A percentile compares a stretch with the other conserved stretches of the same genome.
phyloP scores from a whole-genome alignment of 2,888 invertebrate species.

The Tachina lurida region DNA sequence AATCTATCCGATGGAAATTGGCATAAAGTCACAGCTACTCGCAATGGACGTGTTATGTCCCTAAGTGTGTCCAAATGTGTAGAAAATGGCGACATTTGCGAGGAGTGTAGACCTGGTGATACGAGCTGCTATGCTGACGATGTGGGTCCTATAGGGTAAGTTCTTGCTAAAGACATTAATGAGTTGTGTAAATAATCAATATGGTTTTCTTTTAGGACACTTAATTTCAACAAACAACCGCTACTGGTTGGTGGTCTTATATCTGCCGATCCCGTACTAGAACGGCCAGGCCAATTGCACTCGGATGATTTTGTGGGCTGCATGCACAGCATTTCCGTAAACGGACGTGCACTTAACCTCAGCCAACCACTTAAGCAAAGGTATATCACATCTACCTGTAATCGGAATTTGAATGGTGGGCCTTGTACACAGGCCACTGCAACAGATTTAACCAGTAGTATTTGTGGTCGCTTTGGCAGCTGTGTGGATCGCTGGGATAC shows the following conservation, averaged over 20 bases:
- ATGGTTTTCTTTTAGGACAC: constrained; percentile 86
- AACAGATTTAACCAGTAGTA: constrained; percentile 80
- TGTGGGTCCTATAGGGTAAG: constrained; percentile 94
- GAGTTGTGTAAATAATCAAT: not conserved
- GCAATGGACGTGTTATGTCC: constrained; percentile 94
- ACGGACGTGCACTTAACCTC: constrained; percentile 92
- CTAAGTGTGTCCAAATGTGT: constrained; percentile 91
- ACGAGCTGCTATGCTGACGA: constrained; percentile 92
- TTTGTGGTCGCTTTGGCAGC: constrained; percentile 86
- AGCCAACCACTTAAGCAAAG: constrained; percentile 89
- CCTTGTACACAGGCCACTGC: constrained; percentile 84
- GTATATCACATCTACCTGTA: constrained; percentile 90
- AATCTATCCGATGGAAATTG: constrained; percentile 93
- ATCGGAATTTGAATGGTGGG: constrained; percentile 87
- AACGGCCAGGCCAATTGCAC: constrained; percentile 94
- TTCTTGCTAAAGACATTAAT: constrained; percentile 71
- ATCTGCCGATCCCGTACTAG: constrained; percentile 92
- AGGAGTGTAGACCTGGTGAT: constrained; percentile 93
- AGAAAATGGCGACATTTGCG: constrained; percentile 93
- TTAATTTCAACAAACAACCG: constrained; percentile 95
- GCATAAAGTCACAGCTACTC: constrained; percentile 95
- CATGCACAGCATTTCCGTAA: constrained; percentile 94
- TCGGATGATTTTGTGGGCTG: constrained; percentile 97
- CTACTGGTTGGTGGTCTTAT: constrained; percentile 93
- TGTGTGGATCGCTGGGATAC: constrained; percentile 94